Conservation (phyloP, 2,888 invertebrate species). For the Conomelus anceps region DNA sequence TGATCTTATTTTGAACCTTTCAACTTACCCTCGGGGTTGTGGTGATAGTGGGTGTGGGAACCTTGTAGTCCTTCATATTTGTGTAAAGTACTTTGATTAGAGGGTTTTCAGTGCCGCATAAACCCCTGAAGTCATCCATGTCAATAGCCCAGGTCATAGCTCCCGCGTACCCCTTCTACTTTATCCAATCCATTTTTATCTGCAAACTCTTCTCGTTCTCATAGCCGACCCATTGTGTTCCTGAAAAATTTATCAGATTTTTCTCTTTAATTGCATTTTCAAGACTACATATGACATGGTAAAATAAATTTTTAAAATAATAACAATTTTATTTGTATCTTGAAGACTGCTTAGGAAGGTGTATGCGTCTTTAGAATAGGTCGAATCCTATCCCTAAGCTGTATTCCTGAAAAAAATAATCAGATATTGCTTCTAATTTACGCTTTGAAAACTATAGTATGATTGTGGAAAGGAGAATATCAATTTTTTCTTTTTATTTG, state of each 20-base stretch:
- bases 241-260: slow-evolving; percentile 37
- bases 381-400: no score
- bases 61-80: slow-evolving; percentile 56
- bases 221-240: slow-evolving; percentile 85
- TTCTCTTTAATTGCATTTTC: neutral
- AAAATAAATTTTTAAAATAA: slow-evolving; percentile 2
- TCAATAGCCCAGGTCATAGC: slow-evolving; percentile 92
- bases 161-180: slow-evolving; percentile 71
- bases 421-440: no score
- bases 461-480: no score
- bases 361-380: no score
- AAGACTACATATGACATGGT: neutral
- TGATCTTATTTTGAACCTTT: neutral
- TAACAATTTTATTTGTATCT: neutral
- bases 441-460: no score
- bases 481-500: no score
- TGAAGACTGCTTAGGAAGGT: no score
- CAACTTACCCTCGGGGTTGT: slow-evolving; percentile 37
- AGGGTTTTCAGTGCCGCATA: slow-evolving; percentile 71
- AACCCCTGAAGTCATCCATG: slow-evolving; percentile 82
- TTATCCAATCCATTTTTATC: slow-evolving; percentile 86
- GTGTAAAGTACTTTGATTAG: slow-evolving; percentile 65
- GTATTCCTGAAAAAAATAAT: no score
- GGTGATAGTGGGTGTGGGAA: slow-evolving; percentile 39
- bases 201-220: slow-evolving; percentile 73